A percentile compares a stretch with the other conserved stretches of the same genome.
Conservation (phyloP, 35 echinoderm and acorn worm species). For the Apostichopus japonicus region DNA sequence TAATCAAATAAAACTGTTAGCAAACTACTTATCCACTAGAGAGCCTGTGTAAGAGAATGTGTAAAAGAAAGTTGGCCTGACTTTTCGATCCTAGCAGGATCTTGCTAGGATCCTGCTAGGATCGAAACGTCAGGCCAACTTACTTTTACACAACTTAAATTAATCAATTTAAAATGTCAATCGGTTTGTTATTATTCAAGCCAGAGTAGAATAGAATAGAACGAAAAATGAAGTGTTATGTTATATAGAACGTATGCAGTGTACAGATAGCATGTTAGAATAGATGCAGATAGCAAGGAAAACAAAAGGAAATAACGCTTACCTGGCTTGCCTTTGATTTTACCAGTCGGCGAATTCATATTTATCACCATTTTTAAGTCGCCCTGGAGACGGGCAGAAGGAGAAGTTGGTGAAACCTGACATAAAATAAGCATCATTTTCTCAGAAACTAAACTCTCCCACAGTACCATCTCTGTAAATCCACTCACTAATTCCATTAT, state of each 20-base stretch:
- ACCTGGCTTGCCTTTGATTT: constrained; percentile 63
- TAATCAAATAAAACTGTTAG: too few species aligned
- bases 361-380: constrained; percentile 98
- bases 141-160: too few species aligned
- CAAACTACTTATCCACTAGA: too few species aligned
- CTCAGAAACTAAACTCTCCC: constrained; percentile 14
- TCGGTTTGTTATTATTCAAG: not conserved
- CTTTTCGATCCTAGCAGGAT: too few species aligned
- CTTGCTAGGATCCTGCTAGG: too few species aligned
- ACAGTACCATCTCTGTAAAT: not conserved
- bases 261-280: not conserved
- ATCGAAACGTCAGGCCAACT: too few species aligned
- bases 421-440: constrained; percentile 31
- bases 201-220: not conserved
- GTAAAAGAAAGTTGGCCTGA: too few species aligned
- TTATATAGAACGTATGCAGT: not conserved
- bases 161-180: not conserved
- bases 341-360: constrained; percentile 70
- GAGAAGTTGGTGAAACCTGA: constrained; percentile 63
- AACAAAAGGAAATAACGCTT: constrained; percentile 17
- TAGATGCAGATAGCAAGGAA: not conserved
- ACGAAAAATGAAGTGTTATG: not conserved
- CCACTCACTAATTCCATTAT: too few species aligned
- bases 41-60: too few species aligned
- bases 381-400: constrained; percentile 84